Evolutionary conservation across 2,797 vertebrate species (phyloP).

Genomic region (Orientallactaga sibirica): DNA sequence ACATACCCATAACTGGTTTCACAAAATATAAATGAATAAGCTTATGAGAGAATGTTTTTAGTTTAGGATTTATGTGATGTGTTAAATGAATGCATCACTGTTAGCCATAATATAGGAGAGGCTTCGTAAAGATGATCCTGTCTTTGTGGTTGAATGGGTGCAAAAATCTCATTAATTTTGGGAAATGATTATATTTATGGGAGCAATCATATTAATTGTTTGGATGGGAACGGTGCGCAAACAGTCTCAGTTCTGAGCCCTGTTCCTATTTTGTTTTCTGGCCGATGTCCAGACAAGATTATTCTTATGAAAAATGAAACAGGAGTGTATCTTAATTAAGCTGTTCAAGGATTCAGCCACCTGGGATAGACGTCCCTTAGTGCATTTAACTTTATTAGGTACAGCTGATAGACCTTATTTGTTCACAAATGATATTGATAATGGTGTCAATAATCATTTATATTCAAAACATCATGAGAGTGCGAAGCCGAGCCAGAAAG

Average conservation of each 20-base stretch:
- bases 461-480: slow-evolving; percentile 66
- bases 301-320: slow-evolving; percentile 89
- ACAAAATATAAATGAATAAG: neutral
- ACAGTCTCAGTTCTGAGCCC: slow-evolving; percentile 73
- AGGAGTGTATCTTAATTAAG: slow-evolving; percentile 89
- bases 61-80: neutral
- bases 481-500: slow-evolving; percentile 72
- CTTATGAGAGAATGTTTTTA: neutral
- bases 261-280: slow-evolving; percentile 82
- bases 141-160: neutral
- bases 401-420: slow-evolving; percentile 52
- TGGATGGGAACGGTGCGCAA: slow-evolving; percentile 48
- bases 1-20: neutral
- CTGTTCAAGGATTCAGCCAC: slow-evolving; percentile 85
- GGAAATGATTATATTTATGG: slow-evolving; percentile 49
- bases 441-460: slow-evolving; percentile 78
- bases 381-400: slow-evolving; percentile 83
- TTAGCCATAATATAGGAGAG: rapidly evolving
- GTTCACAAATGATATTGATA: slow-evolving; percentile 65
- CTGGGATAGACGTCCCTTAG: slow-evolving; percentile 84
- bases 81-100: neutral
- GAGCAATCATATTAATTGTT: slow-evolving; percentile 61
- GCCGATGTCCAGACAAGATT: slow-evolving; percentile 88
- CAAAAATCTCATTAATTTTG: slow-evolving; percentile 51
- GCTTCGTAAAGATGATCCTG: neutral